Evolutionary conservation across 1,140 invertebrate species (phyloP).

Genomic region (Campoletis sonorensis): DNA sequence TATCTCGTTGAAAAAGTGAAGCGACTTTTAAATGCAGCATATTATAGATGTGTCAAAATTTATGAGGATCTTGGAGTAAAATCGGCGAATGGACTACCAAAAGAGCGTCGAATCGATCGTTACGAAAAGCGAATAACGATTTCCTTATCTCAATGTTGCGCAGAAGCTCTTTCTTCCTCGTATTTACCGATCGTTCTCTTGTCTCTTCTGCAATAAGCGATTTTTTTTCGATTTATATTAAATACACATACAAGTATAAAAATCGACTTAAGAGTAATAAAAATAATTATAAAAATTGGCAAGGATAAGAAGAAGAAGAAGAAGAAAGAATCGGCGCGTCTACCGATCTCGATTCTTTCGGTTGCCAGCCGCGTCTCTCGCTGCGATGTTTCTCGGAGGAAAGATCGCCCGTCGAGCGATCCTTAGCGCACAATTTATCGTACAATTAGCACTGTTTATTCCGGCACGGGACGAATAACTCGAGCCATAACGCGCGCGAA

Average conservation of each 20-base stretch:
- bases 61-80: constrained; percentile 55
- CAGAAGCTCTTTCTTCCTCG: no score
- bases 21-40: constrained; percentile 22
- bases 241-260: not conserved
- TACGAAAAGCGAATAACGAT: constrained; percentile 41
- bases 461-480: constrained; percentile 50
- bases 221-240: not conserved
- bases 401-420: constrained; percentile 35
- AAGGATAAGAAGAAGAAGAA: not conserved
- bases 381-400: not conserved
- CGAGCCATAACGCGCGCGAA: constrained; percentile 53
- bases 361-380: not conserved
- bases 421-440: constrained; percentile 61
- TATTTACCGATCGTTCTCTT: no score
- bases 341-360: constrained; percentile 18
- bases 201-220: no score
- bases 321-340: not conserved
- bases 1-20: constrained; percentile 28
- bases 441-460: constrained; percentile 61
- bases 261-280: constrained; percentile 20
- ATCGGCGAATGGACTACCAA: constrained; percentile 49
- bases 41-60: constrained; percentile 47
- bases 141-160: constrained; percentile 41
- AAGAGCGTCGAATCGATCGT: constrained; percentile 40
- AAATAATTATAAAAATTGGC: constrained; percentile 25